Evolutionary conservation across 2,113 vertebrate genomes (phyloP).

Genomic region (Alethe diademata): DNA sequence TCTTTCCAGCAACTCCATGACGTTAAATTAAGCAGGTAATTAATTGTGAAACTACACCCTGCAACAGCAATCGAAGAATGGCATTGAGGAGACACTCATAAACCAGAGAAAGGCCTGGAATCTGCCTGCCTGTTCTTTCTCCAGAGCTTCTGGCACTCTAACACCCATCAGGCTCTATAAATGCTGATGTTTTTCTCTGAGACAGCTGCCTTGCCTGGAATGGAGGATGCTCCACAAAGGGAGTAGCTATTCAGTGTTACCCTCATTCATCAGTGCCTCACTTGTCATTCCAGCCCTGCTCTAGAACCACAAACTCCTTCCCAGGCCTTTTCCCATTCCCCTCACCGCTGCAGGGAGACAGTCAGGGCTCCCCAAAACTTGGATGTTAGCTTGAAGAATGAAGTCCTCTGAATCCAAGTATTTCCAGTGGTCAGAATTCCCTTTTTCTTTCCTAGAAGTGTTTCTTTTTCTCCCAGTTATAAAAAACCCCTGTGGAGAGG

Average conservation of each 20-base stretch:
- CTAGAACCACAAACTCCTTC: background rate
- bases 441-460: background rate
- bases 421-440: background rate
- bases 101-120: background rate
- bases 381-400: background rate
- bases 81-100: too few relatives aligned
- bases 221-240: background rate
- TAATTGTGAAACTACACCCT: too few relatives aligned
- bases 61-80: too few relatives aligned
- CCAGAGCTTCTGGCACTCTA: background rate
- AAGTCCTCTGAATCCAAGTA: background rate
- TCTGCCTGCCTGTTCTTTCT: background rate
- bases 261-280: background rate
- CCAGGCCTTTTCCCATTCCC: background rate
- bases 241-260: background rate
- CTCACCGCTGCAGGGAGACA: fast-evolving
- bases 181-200: background rate
- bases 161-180: background rate
- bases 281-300: background rate
- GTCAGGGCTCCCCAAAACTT: background rate
- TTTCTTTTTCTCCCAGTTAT: background rate
- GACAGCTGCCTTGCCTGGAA: background rate
- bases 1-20: too few relatives aligned
- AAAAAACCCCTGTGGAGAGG: background rate
- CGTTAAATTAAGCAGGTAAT: too few relatives aligned